A percentile compares a stretch with the other conserved stretches of the same genome.
Conservation (phyloP, 2,797 vertebrate genomes). For the Rhynchotus rufescens region DNA sequence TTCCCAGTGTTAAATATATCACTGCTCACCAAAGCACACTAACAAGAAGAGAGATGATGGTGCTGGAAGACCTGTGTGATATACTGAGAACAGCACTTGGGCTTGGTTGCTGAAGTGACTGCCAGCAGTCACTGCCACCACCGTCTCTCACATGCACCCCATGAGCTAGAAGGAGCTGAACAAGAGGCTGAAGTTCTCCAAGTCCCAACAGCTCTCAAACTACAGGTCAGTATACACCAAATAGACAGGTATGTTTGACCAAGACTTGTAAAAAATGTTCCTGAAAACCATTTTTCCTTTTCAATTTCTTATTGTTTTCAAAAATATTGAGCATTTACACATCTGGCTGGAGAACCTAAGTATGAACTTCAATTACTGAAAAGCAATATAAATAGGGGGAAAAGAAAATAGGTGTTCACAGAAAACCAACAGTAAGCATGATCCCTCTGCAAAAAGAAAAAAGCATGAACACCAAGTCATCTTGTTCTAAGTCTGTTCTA, state of each 20-base stretch:
- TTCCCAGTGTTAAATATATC: background rate
- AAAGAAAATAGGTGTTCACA: background rate
- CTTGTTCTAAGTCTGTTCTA: background rate
- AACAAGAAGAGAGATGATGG: background rate
- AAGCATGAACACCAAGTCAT: background rate
- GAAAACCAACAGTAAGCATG: background rate
- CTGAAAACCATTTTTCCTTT: background rate
- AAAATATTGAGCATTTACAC: background rate
- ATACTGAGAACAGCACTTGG: background rate
- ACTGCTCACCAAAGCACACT: background rate
- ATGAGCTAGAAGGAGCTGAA: background rate
- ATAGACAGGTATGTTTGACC: background rate
- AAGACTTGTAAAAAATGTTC: background rate
- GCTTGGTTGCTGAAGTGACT: background rate
- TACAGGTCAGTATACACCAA: rapidly evolving
- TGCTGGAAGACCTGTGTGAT: background rate
- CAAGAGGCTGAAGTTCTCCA: background rate
- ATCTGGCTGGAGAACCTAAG: background rate
- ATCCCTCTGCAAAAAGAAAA: background rate
- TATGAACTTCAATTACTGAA: background rate
- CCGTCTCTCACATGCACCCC: too few relatives aligned
- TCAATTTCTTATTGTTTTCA: background rate
- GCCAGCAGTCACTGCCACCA: too few relatives aligned
- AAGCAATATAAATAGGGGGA: background rate
- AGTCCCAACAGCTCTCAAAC: background rate